phyloP scores from a whole-genome alignment of 2,113 vertebrate species.

The Oophaga pumilio region DNA sequence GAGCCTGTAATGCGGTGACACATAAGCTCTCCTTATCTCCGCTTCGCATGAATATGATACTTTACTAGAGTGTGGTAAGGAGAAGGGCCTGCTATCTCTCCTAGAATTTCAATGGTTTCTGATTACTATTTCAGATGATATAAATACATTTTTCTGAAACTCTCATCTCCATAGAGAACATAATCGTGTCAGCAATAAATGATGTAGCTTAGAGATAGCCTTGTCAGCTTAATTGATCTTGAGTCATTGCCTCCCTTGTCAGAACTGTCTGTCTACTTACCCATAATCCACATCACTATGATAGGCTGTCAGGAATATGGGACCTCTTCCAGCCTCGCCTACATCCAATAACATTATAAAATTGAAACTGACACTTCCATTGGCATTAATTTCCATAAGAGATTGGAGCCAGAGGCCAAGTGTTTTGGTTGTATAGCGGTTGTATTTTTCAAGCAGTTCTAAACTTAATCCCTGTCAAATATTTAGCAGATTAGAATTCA shows the following conservation, averaged over 20 bases:
- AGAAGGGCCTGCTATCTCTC: constrained; percentile 28
- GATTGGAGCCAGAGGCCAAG: constrained; percentile 73
- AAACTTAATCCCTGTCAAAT: constrained; percentile 50
- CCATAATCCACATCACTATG: constrained; percentile 72
- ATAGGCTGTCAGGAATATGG: constrained; percentile 70
- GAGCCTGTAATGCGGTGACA: constrained; percentile 11
- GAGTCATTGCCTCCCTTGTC: constrained; percentile 75
- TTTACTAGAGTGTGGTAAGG: not conserved
- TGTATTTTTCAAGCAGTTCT: constrained; percentile 71
- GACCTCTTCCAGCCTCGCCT: constrained; percentile 68
- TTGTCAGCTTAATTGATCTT: constrained; percentile 74
- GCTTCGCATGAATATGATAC: constrained; percentile 42
- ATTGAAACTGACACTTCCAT: constrained; percentile 78
- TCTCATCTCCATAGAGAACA: constrained; percentile 59
- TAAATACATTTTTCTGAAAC: constrained; percentile 25
- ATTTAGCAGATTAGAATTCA: constrained; percentile 1
- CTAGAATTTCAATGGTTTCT: constrained; percentile 57
- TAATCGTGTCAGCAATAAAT: constrained; percentile 67
- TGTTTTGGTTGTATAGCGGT: constrained; percentile 65
- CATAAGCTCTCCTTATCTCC: constrained; percentile 13
- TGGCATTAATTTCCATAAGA: constrained; percentile 74
- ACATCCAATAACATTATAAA: constrained; percentile 77
- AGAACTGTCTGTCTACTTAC: constrained; percentile 75
- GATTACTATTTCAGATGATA: constrained; percentile 63
- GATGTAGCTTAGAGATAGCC: constrained; percentile 72